Base-by-base conservation (phyloP, 2,797 vertebrate species). In the Synanceia verrucosa region DNA sequence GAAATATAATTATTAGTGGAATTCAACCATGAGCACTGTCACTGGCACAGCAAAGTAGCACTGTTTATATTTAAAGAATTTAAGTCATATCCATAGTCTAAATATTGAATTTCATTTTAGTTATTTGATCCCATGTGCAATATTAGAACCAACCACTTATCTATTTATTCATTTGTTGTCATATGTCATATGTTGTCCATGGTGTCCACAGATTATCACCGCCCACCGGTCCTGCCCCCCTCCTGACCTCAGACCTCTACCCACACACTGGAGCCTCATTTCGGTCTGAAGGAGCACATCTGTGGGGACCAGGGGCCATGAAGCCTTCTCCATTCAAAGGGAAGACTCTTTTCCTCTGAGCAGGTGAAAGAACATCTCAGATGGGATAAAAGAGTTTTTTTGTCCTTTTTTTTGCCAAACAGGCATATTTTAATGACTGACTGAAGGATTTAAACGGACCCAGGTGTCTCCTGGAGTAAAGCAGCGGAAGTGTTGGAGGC, bases 261-360 rank as follows among this genome's bases (percentile, higher is more conserved):
- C 58, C 78, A 26, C 84, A 82, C 81, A 75, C 82, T 62, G 72
- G 51, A 85, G 66, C 47, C 51, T 80, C 78, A 44, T n/a, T 79
- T 73, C 59, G 29, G 86, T 68, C 55, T 69, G 57, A 68, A 68
- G 65, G 56, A 79, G 24, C 50, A 51, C 28, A 84, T 31, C 80
- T 71, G 82, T 83, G 88, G 91, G 89, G 89, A 92, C 92, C n/a
- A n/a, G n/a, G n/a, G n/a, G n/a, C n/a, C n/a, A n/a, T n/a, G 37
- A 69, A 86, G 84, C 67, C 77, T 81, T 46, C 66, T 88, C 83
- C 44, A 69, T 79, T 28, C 82, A 86, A 78, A 84, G 81, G 70
- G 87, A 87, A 90, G 86, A 76, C 73, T 77, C 47, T 28, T 69
- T 56, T 66, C 2, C 8, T 36, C 50, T 26, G 29, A 62, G 36